phyloP scores from a whole-genome alignment of 1,140 invertebrate genomes.

The Mylabris phalerata region DNA sequence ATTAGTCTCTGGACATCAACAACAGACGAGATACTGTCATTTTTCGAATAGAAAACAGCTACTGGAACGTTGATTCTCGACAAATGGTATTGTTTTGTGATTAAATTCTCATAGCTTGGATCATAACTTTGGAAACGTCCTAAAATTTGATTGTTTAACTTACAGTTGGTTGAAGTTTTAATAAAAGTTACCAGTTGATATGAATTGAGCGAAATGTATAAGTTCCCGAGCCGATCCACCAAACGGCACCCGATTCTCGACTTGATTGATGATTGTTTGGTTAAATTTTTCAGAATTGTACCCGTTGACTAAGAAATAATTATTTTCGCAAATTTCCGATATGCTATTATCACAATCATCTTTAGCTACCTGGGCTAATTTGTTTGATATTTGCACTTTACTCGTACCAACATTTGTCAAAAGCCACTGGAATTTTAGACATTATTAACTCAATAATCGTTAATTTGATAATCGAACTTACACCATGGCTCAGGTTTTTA shows the following conservation, averaged over 20 bases:
- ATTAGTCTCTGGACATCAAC: constrained; percentile 52
- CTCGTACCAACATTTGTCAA: constrained; percentile 18
- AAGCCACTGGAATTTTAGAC: constrained; percentile 11
- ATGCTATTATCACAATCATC: neutral
- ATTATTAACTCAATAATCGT: neutral
- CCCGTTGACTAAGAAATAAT: constrained; percentile 21
- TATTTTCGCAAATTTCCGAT: constrained; percentile 18
- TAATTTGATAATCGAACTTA: constrained; percentile 2
- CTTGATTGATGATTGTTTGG: constrained; percentile 26
- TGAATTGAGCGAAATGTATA: constrained; percentile 47
- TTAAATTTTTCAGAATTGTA: constrained; percentile 19
- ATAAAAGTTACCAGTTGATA: constrained; percentile 20
- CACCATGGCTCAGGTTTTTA: neutral
- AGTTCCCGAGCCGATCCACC: constrained; percentile 56
- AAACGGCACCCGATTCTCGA: constrained; percentile 46
- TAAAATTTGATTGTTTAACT: constrained; percentile 14
- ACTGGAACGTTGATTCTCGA: constrained; percentile 39
- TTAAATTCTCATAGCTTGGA: constrained; percentile 13
- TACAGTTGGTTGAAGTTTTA: neutral
- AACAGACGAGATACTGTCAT: constrained; percentile 35
- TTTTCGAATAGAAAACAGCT: constrained; percentile 41
- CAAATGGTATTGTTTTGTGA: constrained; percentile 39
- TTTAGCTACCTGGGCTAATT: neutral
- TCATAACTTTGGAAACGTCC: constrained; percentile 18
- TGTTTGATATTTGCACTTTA: constrained; percentile 15